These are phyloP conservation scores for Tetragonula carbonaria DNA, from an alignment of 2,888 invertebrate species.

Conservation along the genomic window DNA sequence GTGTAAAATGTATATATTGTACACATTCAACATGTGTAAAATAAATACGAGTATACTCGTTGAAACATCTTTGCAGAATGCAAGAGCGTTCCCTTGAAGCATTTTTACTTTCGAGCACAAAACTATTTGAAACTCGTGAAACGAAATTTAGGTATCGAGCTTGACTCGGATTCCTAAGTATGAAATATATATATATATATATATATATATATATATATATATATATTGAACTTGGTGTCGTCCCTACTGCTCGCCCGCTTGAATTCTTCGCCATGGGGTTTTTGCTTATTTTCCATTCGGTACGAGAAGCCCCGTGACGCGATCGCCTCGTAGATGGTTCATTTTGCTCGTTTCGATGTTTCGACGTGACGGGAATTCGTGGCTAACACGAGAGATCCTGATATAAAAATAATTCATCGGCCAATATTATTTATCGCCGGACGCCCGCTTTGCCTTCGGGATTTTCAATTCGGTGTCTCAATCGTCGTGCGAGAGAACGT, in stretches of 20 bases:
- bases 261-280: neutral
- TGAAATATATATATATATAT: too few species aligned
- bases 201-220: too few species aligned
- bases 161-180: too few species aligned
- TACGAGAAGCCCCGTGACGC: slow-evolving; percentile 32
- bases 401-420: slow-evolving; percentile 53
- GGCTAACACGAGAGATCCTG: slow-evolving; percentile 22
- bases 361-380: slow-evolving; percentile 44
- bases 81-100: too few species aligned
- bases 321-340: slow-evolving; percentile 9
- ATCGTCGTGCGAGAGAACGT: neutral
- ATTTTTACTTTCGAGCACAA: too few species aligned
- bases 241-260: neutral
- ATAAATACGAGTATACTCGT: too few species aligned
- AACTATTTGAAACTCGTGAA: too few species aligned
- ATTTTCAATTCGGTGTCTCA: slow-evolving; percentile 4
- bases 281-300: slow-evolving; percentile 37
- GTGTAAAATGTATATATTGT: too few species aligned
- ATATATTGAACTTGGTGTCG: too few species aligned
- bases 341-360: slow-evolving; percentile 38
- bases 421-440: slow-evolving; percentile 45
- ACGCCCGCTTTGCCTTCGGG: neutral
- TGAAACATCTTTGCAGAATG: too few species aligned
- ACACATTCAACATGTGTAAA: too few species aligned
- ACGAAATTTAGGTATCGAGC: too few species aligned